A percentile compares a stretch with the other conserved stretches of the same genome.
Evolutionary conservation across 2,797 vertebrate genomes (phyloP).

Genomic region (Manis crassicaudata): DNA sequence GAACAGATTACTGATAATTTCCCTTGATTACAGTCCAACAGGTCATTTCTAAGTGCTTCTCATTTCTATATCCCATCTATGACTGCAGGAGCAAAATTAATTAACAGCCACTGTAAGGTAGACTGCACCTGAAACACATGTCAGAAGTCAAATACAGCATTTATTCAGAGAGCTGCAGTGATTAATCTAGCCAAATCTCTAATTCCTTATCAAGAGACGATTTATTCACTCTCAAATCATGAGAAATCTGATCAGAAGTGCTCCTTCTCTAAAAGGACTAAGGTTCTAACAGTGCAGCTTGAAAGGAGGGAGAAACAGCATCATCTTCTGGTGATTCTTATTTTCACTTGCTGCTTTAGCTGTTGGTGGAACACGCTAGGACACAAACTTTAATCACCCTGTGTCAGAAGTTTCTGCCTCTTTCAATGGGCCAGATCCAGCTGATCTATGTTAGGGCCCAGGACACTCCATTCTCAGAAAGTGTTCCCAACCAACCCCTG

Average conservation of each 20-base stretch:
- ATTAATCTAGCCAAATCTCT: background rate
- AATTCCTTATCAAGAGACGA: background rate
- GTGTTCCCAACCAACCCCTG: background rate
- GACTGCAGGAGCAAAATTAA: background rate
- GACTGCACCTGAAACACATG: background rate
- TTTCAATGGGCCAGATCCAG: background rate
- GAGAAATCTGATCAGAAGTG: background rate
- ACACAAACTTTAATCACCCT: background rate
- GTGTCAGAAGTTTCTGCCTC: background rate
- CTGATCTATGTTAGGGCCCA: background rate
- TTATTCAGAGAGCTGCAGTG: slow-evolving; percentile 1
- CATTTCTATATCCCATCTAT: background rate
- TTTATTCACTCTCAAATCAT: slow-evolving; percentile 10
- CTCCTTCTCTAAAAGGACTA: background rate
- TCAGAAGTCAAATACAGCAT: background rate
- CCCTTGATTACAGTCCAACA: background rate
- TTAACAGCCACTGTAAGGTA: background rate
- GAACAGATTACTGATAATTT: background rate
- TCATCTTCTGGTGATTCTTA: background rate
- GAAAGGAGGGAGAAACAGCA: background rate
- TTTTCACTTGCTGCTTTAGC: background rate
- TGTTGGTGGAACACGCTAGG: background rate
- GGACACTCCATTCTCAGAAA: background rate
- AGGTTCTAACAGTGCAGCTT: background rate
- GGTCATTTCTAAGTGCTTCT: background rate